Percentiles rank a stretch among this genome's conserved stretches.
phyloP scores from a whole-genome alignment of 2,888 invertebrate species.

The Nebria salina region DNA sequence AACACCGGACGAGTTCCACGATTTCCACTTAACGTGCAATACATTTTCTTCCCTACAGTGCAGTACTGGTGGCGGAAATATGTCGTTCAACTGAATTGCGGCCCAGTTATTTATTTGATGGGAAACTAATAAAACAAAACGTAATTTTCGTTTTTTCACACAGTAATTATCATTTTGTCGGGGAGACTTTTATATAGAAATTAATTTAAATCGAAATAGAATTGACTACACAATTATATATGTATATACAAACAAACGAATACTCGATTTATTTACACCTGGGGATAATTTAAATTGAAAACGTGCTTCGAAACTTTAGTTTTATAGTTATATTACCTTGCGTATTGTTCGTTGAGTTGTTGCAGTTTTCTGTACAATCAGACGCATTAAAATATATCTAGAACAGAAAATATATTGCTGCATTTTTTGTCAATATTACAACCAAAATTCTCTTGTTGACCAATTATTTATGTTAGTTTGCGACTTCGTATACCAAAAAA shows the following conservation, averaged over 20 bases:
- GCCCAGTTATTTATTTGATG: background rate
- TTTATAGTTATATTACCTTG: slow-evolving; percentile 19
- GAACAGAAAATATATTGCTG: slow-evolving; percentile 3
- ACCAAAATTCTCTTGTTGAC: too few species aligned
- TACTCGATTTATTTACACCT: too few species aligned
- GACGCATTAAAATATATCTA: slow-evolving; percentile 2
- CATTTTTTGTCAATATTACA: too few species aligned
- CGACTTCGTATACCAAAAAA: too few species aligned
- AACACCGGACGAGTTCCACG: slow-evolving; percentile 15
- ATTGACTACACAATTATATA: too few species aligned
- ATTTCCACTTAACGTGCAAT: slow-evolving; percentile 23
- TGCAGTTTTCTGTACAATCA: slow-evolving; percentile 16
- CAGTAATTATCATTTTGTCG: too few species aligned
- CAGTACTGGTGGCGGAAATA: slow-evolving; percentile 8
- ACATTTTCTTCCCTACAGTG: slow-evolving; percentile 17
- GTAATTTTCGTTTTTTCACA: too few species aligned
- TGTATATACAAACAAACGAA: too few species aligned
- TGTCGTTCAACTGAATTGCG: background rate
- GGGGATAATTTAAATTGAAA: too few species aligned
- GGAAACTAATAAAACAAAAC: background rate
- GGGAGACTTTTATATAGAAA: too few species aligned
- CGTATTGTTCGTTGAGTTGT: background rate
- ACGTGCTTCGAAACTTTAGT: background rate
- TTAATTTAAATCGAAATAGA: too few species aligned
- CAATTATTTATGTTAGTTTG: too few species aligned